Percentiles rank a stretch among this genome's conserved stretches.
phyloP scores from a whole-genome alignment of 1,140 invertebrate species.

The Calliphora vicina region DNA sequence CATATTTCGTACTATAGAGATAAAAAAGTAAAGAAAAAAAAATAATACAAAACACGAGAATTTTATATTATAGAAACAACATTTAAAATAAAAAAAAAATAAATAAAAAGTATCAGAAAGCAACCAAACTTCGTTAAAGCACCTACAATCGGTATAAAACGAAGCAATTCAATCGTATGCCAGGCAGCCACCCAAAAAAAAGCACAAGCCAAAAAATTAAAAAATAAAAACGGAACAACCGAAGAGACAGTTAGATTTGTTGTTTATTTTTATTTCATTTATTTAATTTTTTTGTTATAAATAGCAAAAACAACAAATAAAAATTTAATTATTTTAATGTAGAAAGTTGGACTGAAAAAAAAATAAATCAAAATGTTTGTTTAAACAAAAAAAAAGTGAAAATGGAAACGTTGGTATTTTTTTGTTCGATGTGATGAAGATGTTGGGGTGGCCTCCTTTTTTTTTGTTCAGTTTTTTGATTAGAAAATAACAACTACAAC shows the following conservation, averaged over 20 bases:
- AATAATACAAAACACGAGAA: neutral
- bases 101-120: neutral
- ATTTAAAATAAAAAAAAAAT: neutral
- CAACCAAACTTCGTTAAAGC: neutral
- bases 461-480: neutral
- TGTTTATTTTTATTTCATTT: neutral
- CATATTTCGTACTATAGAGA: neutral
- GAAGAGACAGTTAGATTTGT: neutral
- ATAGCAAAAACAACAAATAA: neutral
- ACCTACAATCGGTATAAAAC: constrained; percentile 7
- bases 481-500: neutral
- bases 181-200: neutral
- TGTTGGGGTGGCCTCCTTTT: neutral
- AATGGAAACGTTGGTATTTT: neutral
- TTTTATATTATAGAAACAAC: neutral
- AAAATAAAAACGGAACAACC: neutral
- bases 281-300: neutral
- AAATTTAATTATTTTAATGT: constrained; percentile 8
- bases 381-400: neutral
- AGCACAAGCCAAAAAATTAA: neutral
- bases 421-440: neutral
- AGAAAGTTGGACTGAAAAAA: neutral
- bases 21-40: neutral
- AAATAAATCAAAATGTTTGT: constrained; percentile 9
- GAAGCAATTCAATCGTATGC: neutral